Evolutionary conservation across 2,113 vertebrate species (phyloP), one percentile per base, ranked within the genome.

Genomic region (Nyctereutes procyonoides): DNA sequence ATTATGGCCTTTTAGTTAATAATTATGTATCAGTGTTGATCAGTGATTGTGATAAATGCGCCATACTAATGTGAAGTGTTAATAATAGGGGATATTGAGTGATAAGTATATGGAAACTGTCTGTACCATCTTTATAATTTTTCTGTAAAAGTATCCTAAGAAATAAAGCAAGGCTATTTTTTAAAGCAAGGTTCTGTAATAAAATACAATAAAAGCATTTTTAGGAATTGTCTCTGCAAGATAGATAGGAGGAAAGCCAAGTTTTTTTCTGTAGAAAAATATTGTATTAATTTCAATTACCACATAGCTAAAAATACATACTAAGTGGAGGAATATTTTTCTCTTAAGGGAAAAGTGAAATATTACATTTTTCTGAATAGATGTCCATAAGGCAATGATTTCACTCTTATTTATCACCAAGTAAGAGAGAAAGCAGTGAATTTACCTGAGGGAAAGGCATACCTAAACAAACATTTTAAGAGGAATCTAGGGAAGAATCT

Each of bases 121-220:
- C 74, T 69, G 9, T 74, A 85, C 17, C 83, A 22, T 22, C n/a
- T 87, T 90, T 85, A 24, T 14, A 77, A 24, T 28, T 58, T 93
- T 91, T 91, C 38, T 77, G 24, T 60, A 58, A 53, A 80, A 67
- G 32, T 30, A 69, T 79, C 92, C 43, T 86, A 81, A 96, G 81
- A 90, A 73, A 92, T 53, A 51, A 63, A 90, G 28, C 26, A 77
- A 77, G 43, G 26, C 17, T 56, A 60, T 32, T 48, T 87, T 65
- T 0, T 65, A 93, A 92, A 86, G 32, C 48, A 90, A 93, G 16
- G 7, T 38, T 76, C 35, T 53, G 0, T n/a, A 71, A 48, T 63
- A 93, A 76, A 97, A 93, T 56, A 79, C 32, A 91, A 62, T n/a
- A 91, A 90, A 95, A 76, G 3, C 58, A 82, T 93, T 93, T 93